phyloP scores from a whole-genome alignment of 2,113 vertebrate genomes.

The Phalacrocorax pelagicus region DNA sequence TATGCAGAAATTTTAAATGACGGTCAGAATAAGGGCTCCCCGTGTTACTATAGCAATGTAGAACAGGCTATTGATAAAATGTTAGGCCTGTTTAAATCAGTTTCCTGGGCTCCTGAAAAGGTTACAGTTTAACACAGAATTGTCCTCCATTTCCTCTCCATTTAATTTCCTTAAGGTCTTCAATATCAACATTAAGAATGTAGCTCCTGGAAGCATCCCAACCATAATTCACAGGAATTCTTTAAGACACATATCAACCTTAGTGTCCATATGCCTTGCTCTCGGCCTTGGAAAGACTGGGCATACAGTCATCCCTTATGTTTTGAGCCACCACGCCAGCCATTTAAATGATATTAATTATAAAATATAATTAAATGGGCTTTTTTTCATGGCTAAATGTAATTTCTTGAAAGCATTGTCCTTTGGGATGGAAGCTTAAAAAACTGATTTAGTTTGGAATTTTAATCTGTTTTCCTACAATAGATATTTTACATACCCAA shows the following conservation, averaged over 20 bases:
- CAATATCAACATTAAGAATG: not conserved
- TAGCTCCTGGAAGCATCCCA: not conserved
- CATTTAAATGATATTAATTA: not conserved
- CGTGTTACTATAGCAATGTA: accelerated
- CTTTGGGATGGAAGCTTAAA: conserved; percentile 6
- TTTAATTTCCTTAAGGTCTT: not conserved
- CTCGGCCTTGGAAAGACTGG: not conserved
- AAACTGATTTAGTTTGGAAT: not conserved
- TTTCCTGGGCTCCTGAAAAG: not conserved
- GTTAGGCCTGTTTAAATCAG: not conserved
- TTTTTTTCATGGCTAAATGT: not conserved
- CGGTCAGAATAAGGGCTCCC: not conserved
- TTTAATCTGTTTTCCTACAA: conserved; percentile 19
- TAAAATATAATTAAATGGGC: not conserved
- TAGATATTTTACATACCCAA: not conserved
- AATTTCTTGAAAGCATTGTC: conserved; percentile 24
- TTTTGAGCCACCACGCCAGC: not conserved
- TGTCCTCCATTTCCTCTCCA: not conserved
- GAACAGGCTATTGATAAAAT: not conserved
- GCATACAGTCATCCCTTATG: not conserved
- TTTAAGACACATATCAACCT: not conserved
- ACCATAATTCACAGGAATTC: not conserved
- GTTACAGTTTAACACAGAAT: not conserved
- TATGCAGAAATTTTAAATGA: not conserved
- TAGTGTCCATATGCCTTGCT: accelerated